Evolutionary conservation across 2,888 invertebrate genomes (phyloP).

Genomic region (Mellilla xanthometata): DNA sequence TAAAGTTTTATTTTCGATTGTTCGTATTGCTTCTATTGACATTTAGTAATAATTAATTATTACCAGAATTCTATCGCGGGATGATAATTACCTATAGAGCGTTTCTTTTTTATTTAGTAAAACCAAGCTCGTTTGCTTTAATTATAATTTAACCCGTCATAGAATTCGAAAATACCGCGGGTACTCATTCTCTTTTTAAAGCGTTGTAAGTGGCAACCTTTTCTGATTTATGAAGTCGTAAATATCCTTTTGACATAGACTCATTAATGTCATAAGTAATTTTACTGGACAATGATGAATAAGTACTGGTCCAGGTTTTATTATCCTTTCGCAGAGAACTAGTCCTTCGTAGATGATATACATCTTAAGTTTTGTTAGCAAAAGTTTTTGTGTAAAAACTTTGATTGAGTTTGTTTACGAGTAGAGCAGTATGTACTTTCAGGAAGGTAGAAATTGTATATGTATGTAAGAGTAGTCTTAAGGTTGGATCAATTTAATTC

Average conservation of each 20-base stretch:
- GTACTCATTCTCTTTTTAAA: slow-evolving; percentile 3
- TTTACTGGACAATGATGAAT: slow-evolving; percentile 41
- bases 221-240: slow-evolving; percentile 40
- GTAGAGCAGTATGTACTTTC: no score
- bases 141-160: neutral
- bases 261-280: slow-evolving; percentile 42
- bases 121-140: no score
- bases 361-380: neutral
- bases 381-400: neutral
- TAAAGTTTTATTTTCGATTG: no score
- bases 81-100: no score
- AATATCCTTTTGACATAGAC: slow-evolving; percentile 38
- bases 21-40: no score
- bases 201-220: slow-evolving; percentile 9
- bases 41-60: no score
- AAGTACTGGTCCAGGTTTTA: neutral
- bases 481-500: no score
- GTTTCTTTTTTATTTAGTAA: no score
- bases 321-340: no score
- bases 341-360: neutral
- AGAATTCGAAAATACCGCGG: neutral
- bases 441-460: no score
- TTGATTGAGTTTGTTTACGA: slow-evolving; percentile 5
- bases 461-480: no score
- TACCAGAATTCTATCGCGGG: no score